Evolutionary conservation across 2,797 vertebrate genomes (phyloP), one percentile per base, ranked within the genome.

Genomic region (Anomalospiza imberbis): DNA sequence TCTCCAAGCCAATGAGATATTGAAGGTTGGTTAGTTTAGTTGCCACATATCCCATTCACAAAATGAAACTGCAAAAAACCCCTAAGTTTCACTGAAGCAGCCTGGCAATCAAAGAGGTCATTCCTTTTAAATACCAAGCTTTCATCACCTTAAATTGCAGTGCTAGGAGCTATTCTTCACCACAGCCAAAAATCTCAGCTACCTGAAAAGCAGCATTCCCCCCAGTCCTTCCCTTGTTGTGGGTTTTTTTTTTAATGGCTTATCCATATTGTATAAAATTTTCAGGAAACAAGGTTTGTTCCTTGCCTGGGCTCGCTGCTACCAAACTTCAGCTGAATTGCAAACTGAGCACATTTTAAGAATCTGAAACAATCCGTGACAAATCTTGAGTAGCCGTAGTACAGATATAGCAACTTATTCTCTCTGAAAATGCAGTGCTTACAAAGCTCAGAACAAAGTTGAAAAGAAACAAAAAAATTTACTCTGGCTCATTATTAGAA

Each of bases 171-270:
- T 79, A 71, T 70, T 91, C 20, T 12, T 28, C 12, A 84, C 22
- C 82, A 12, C 29, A 70, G 82, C 34, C 51, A 93, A 93, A 90
- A 85, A 77, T 81, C 71, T 81, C 70, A 78, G 67, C 77, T 93
- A 97, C 82, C 94, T 91, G 88, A 86, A 95, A 86, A 93, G 82
- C 38, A 81, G 44, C 20, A 48, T 42, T 91, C 60, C 26, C 32
- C 31, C 24, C 24, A 62, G 0, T 78, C 25, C 13, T 4, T 51
- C 73, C 57, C 42, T 76, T 73, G 14, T 25, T 76, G 44, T 24
- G 36, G 15, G 14, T 16, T 68, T 79, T 83, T 72, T 20, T 86
- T 94, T 70, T 70, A 93, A 86, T 70, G 28, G 45, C 29, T 92
- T 89, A 91, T 66, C 36, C 36, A 45, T 34, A 89, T 19, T 47